Evolutionary conservation across 1,140 invertebrate genomes (phyloP), one percentile per base, ranked within the genome.

Genomic region (Aporrectodea caliginosa): DNA sequence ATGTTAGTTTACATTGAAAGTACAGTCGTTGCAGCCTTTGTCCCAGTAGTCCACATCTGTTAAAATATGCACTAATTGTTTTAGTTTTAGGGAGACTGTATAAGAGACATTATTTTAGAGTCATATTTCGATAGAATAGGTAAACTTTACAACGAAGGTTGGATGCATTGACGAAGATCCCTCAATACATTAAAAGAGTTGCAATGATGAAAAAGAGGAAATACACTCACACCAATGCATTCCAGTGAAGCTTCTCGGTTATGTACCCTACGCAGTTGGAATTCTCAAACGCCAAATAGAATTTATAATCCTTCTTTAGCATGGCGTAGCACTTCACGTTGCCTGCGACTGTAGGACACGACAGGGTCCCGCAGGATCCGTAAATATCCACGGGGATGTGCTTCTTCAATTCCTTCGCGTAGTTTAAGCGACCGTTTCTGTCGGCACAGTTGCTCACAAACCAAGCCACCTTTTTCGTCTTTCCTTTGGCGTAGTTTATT

Each of bases 271-370:
- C 68, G 79, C 86, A 88, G 34, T 85, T 83, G 1, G 80, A 82
- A 76, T 87, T 88, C 73, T 88, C 87, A 85, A 98, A 98, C 0
- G 95, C 94, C 69, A 98, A 90, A 87, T 98, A 98, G 89, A 98
- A 98, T 86, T 98, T 98, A 89, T 98, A 98, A 71, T 96, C 93
- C 73, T 90, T 92, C 83, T 95, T 93, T 14, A 98, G 90, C 90
- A 95, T 93, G 68, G 95, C 92, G 84, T 96, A 94, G 84, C 94
- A 97, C 84, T 93, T 92, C 82, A 93, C 92, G 0, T 91, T 90
- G 81, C 93, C 33, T 74, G 22, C 34, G 32, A 43, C 80, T 2
- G 6, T n/a, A 74, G 34, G 68, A 73, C n/a, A 72, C 6, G n/a
- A 29, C 27, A 72, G 27, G 14, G 33, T 74, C 16, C 80, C 79